These are phyloP conservation scores for Acronicta aceris DNA, from an alignment of 2,888 invertebrate species.

Conservation along the genomic window DNA sequence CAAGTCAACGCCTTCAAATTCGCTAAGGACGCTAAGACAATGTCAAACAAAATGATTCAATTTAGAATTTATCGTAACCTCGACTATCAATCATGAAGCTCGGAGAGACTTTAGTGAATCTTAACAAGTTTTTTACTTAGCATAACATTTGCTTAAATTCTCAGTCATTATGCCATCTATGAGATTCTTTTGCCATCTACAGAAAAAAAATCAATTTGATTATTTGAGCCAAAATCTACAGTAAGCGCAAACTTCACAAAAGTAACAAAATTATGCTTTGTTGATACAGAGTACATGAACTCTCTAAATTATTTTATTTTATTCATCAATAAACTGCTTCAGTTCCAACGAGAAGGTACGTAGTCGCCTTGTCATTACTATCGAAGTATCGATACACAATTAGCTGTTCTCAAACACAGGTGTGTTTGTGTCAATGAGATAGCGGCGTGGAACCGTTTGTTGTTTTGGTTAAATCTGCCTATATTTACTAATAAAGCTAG, in stretches of 20 bases:
- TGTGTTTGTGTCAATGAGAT: slow-evolving; percentile 61
- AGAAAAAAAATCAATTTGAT: no score
- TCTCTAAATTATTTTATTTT: neutral
- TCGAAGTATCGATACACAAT: slow-evolving; percentile 53
- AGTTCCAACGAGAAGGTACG: slow-evolving; percentile 5
- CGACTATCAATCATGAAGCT: slow-evolving; percentile 3
- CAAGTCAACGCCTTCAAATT: slow-evolving; percentile 65
- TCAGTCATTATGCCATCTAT: no score
- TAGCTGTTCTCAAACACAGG: slow-evolving; percentile 58
- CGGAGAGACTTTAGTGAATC: neutral
- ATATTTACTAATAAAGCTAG: slow-evolving; percentile 79
- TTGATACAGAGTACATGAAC: neutral
- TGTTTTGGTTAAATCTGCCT: slow-evolving; percentile 74
- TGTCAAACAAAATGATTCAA: slow-evolving; percentile 69
- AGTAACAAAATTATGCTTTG: neutral
- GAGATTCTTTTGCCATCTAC: no score
- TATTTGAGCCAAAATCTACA: no score
- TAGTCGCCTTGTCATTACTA: slow-evolving; percentile 33
- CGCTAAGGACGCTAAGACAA: slow-evolving; percentile 64
- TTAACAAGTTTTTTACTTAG: neutral
- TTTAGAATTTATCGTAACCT: slow-evolving; percentile 27
- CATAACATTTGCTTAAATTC: neutral
- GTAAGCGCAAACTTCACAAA: no score
- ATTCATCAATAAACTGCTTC: slow-evolving; percentile 4
- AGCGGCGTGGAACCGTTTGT: slow-evolving; percentile 67